Conservation (phyloP, 2,113 vertebrate species). For the Halcyon malimbica region DNA sequence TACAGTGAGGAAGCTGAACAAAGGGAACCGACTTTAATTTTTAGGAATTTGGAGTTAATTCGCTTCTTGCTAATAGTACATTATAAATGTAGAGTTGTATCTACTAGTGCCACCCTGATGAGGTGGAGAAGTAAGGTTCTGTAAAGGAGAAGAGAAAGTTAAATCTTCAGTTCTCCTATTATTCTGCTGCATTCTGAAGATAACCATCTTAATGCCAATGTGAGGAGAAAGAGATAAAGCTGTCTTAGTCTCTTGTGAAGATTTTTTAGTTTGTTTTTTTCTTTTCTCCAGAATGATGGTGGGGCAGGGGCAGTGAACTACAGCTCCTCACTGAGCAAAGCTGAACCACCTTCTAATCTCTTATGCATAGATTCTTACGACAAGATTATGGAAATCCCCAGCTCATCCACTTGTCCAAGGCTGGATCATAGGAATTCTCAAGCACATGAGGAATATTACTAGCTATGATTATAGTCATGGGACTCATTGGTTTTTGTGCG, state of each 20-base stretch:
- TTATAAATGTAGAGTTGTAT: background rate
- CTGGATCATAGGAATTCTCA: slow-evolving; percentile 14
- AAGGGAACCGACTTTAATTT: background rate
- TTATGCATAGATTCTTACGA: slow-evolving; percentile 46
- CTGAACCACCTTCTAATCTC: slow-evolving; percentile 45
- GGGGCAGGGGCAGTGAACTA: background rate
- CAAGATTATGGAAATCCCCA: slow-evolving; percentile 62
- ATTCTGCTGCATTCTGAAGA: slow-evolving; percentile 24
- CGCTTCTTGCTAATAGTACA: background rate
- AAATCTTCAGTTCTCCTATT: slow-evolving; percentile 45
- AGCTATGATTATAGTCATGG: background rate
- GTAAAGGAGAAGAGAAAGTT: slow-evolving; percentile 9
- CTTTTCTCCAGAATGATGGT: background rate
- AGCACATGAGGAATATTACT: background rate
- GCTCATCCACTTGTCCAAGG: slow-evolving; percentile 25
- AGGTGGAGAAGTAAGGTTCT: background rate
- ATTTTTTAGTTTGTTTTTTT: background rate
- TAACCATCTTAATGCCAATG: slow-evolving; percentile 37
- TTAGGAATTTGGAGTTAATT: background rate
- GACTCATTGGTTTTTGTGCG: background rate
- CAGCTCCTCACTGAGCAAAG: background rate
- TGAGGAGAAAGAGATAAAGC: slow-evolving; percentile 39
- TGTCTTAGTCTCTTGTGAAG: background rate
- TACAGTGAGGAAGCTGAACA: background rate
- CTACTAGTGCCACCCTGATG: background rate